Base-by-base conservation (phyloP, 2,888 invertebrate genomes). In the Epinotia brunnichana region DNA sequence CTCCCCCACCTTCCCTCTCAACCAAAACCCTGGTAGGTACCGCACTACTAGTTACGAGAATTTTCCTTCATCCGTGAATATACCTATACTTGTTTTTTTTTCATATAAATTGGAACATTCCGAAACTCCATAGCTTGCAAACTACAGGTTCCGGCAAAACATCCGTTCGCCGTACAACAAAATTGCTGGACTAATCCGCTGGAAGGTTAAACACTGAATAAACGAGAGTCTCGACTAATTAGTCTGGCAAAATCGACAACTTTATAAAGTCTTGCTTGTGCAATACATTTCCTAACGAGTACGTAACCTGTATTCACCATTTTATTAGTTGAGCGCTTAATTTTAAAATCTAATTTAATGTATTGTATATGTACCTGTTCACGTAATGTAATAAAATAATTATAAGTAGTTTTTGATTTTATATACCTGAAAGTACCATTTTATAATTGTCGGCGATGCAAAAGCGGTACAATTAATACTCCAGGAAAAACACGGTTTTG, bases 101-200 rank as follows among this genome's bases (percentile, higher is more conserved):
- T 39, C 61, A 17, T 19, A 21, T 19, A 51, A 68, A 68, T 39
- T 48, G 15, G 24, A 51, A 11, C 35, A 48, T 21, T 19, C 9
- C 13, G 0, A 13, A 48, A 48, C 17, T 62, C 4, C 7, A 29
- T 29, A 35, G 59, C 15, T 64, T 59, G 41, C 48, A 59, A 60
- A 57, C 29, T 63, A 48, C 13, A 21, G 17, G 63, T 59, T 70
- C 70, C 63, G 59, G 57, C n/a, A 63, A 70, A 70, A 66, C 53
- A 70, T 70, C 59, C 70, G 64, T 24, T 29, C n/a, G 21, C 29
- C 44, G 24, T 35, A 21, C 17, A 60, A 59, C 53, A 66, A 64
- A 41, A 70, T 59, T 64, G 63, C 57, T 41, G 39, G 44, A 70
- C n/a, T 48, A 64, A 57, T 59, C 53, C 53, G 39, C 15, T 41